Base-by-base conservation (phyloP, 1,140 invertebrate species). In the Cotesia glomerata region DNA sequence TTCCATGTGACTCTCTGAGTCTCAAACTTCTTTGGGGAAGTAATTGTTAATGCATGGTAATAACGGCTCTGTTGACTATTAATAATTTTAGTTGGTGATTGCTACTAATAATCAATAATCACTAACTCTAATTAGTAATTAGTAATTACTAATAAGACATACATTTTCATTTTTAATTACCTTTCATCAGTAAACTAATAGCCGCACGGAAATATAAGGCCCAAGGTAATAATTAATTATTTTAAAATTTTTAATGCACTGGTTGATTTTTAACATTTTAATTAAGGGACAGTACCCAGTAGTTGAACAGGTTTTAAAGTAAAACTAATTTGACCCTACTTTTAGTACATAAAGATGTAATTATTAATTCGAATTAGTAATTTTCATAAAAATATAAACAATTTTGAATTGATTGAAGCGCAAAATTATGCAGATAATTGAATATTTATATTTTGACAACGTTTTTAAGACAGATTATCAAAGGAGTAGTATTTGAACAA, bases 181-280 rank as follows among this genome's bases (percentile, higher is more conserved):
- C 64, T 71, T 77, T 66, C 51, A 26, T 58, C 75, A 87, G 86
- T 80, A 82, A 86, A 80, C 76, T 81, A 56, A 81, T 81, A 68
- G 81, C 78, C 73, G 82, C 81, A 64, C 81, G 78, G 76, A 77
- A 78, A 66, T 82, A 79, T 74, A 78, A 83, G 11, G 7, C 39
- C 5, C 39, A 45, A 86, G 85, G 16, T 58, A 51, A n/a, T 54
- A 35, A 35, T 66, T 68, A 52, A 61, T 26, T 34, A 18, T 59
- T 67, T 11, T 8, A 7, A 9, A 7, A 7, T 45, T 45, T 45
- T 45, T 45, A 45, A 9, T 45, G 39, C 39, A 45, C 39, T 45
- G 5, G 5, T 45, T 45, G 7, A 7, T 45, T 45, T 8, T 51
- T 73, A 9, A 2, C 39, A 8, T 5, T 11, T 11, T 45, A 45